A percentile compares a stretch with the other conserved stretches of the same genome.
phyloP scores from a whole-genome alignment of 2,797 vertebrate species.

The Oophaga sylvatica region DNA sequence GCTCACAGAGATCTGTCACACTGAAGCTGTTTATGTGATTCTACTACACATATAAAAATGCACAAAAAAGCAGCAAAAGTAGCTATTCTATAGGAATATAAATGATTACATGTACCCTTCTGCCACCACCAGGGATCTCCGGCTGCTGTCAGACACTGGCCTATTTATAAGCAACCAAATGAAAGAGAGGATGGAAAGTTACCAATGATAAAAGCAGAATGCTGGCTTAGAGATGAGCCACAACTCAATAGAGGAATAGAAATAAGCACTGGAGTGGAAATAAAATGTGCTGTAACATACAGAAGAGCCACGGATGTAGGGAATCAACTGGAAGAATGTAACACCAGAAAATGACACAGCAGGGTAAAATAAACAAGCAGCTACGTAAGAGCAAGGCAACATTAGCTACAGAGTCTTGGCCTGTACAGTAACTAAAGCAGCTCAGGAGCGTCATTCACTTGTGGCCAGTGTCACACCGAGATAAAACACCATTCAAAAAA shows the following conservation, averaged over 20 bases:
- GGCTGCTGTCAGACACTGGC: slow-evolving; percentile 30
- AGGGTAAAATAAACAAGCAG: slow-evolving; percentile 31
- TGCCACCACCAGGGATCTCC: slow-evolving; percentile 38
- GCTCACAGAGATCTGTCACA: not conserved
- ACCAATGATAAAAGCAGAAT: slow-evolving; percentile 40
- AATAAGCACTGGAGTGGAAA: slow-evolving; percentile 31
- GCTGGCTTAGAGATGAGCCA: slow-evolving; percentile 32
- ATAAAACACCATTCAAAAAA: not conserved
- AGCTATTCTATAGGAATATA: slow-evolving; percentile 4
- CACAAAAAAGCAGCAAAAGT: slow-evolving; percentile 10
- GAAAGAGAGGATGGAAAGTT: slow-evolving; percentile 43
- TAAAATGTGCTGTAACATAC: slow-evolving; percentile 20
- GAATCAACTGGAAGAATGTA: slow-evolving; percentile 18
- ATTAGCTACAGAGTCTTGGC: not conserved
- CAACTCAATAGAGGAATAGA: slow-evolving; percentile 34
- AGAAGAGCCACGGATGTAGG: slow-evolving; percentile 21
- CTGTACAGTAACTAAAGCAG: slow-evolving; percentile 6
- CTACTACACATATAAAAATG: not conserved
- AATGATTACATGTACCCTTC: slow-evolving; percentile 28
- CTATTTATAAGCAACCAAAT: slow-evolving; percentile 45
- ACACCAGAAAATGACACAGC: slow-evolving; percentile 27
- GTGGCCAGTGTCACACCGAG: not conserved
- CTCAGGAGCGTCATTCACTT: not conserved
- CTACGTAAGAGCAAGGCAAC: not conserved
- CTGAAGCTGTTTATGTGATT: not conserved